phyloP scores from a whole-genome alignment of 2,113 vertebrate species.

The Gorsachius goisagi region DNA sequence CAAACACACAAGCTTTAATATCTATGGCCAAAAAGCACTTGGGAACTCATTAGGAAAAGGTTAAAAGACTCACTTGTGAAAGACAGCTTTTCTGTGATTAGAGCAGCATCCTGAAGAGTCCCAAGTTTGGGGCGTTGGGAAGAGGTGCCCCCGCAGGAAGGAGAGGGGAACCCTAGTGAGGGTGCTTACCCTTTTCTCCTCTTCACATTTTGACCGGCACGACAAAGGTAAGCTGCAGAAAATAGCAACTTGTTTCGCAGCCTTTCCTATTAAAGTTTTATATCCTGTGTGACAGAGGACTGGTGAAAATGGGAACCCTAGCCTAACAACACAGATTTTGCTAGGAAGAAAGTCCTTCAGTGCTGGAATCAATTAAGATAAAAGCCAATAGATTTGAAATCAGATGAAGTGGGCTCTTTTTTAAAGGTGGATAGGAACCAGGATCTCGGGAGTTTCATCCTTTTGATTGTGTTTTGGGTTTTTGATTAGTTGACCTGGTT shows the following conservation, averaged over 20 bases:
- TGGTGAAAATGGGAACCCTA: not conserved
- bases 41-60: slow-evolving; percentile 79
- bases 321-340: not conserved
- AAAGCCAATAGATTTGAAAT: not conserved
- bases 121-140: not conserved
- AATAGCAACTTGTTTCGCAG: not conserved
- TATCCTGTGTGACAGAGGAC: not conserved
- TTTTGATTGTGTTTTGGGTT: not conserved
- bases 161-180: not conserved
- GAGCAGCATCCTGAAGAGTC: slow-evolving; percentile 21
- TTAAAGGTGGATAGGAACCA: not conserved
- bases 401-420: not conserved
- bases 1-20: slow-evolving; percentile 79
- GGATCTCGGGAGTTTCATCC: not conserved
- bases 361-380: not conserved
- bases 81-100: slow-evolving; percentile 9
- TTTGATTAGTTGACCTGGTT: not conserved
- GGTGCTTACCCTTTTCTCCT: not conserved
- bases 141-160: not conserved
- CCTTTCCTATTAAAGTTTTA: slow-evolving; percentile 23
- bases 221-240: not conserved
- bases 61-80: slow-evolving; percentile 63
- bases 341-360: not conserved
- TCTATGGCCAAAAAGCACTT: slow-evolving; percentile 79
- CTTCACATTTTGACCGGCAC: not conserved